Evolutionary conservation across 2,797 vertebrate species (phyloP).

Genomic region (Onychomys torridus): DNA sequence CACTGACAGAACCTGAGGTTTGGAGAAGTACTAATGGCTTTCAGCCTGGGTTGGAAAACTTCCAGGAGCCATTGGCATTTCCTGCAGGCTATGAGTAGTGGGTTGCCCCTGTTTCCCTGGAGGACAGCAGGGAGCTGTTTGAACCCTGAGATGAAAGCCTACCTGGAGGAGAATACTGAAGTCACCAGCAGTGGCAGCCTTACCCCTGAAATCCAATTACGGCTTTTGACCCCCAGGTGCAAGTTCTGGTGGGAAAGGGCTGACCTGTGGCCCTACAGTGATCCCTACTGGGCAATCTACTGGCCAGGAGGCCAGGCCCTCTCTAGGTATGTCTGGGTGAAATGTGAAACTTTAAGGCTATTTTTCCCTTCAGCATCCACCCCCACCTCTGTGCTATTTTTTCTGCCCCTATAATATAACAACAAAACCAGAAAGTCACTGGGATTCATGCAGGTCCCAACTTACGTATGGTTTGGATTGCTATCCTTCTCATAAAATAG

Average conservation of each 20-base stretch:
- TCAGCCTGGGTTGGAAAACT: slow-evolving; percentile 22
- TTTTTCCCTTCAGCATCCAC: slow-evolving; percentile 9
- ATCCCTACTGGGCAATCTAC: slow-evolving; percentile 97
- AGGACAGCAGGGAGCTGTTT: slow-evolving; percentile 62
- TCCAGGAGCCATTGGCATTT: not conserved
- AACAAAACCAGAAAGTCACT: not conserved
- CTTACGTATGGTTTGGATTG: slow-evolving; percentile 80
- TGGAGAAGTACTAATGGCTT: slow-evolving; percentile 60
- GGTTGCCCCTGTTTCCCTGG: slow-evolving; percentile 26
- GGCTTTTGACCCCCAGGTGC: slow-evolving; percentile 94
- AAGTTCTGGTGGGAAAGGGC: slow-evolving; percentile 94
- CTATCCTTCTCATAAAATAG: slow-evolving; percentile 81
- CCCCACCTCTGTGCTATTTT: not conserved
- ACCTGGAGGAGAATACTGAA: slow-evolving; percentile 94
- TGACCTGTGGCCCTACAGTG: slow-evolving; percentile 94
- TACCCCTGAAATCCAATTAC: slow-evolving; percentile 94
- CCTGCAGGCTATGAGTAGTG: slow-evolving; percentile 54
- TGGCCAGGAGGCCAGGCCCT: slow-evolving; percentile 98
- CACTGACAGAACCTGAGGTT: not conserved
- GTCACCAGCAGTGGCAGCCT: slow-evolving; percentile 88
- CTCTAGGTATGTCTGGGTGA: slow-evolving; percentile 87
- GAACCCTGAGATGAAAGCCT: slow-evolving; percentile 84
- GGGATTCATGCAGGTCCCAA: slow-evolving; percentile 76
- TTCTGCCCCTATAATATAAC: not conserved
- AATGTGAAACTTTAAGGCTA: not conserved